Conservation (phyloP, 53 echinoderm and acorn worm species). For the Echinometra lucunter region DNA sequence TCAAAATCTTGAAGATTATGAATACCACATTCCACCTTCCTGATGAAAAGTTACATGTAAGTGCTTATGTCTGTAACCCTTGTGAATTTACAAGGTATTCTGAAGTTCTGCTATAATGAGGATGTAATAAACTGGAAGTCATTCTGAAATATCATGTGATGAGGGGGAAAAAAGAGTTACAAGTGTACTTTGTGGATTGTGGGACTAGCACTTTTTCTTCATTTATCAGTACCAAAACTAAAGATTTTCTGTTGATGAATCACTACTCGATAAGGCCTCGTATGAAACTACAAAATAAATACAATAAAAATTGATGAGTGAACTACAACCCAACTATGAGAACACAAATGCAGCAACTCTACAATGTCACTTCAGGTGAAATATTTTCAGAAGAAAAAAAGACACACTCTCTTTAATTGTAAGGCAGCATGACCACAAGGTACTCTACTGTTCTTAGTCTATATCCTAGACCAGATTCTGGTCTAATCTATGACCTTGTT, state of each 20-base stretch:
- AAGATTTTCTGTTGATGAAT: neutral
- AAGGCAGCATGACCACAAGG: constrained; percentile 61
- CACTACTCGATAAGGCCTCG: constrained; percentile 1
- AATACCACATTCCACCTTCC: neutral
- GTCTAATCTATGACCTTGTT: neutral
- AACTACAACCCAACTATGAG: constrained; percentile 21
- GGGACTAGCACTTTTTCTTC: neutral
- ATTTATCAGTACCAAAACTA: neutral
- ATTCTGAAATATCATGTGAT: neutral
- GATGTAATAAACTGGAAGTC: neutral
- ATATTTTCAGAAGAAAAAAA: constrained; percentile 15
- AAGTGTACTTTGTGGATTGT: neutral
- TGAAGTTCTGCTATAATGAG: neutral
- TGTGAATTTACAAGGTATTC: neutral
- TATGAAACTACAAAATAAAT: constrained; percentile 23
- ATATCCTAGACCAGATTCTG: neutral
- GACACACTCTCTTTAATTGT: constrained; percentile 45
- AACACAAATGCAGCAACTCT: constrained; percentile 17
- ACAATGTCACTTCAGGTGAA: constrained; percentile 51
- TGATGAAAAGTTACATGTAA: neutral
- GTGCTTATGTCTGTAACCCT: neutral
- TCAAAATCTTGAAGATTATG: neutral
- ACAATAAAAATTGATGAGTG: neutral
- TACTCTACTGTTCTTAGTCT: constrained; percentile 40
- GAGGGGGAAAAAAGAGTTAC: neutral